Evolutionary conservation across 2,113 vertebrate species (phyloP), one percentile per base, ranked within the genome.

Genomic region (Brachypteracias leptosomus): DNA sequence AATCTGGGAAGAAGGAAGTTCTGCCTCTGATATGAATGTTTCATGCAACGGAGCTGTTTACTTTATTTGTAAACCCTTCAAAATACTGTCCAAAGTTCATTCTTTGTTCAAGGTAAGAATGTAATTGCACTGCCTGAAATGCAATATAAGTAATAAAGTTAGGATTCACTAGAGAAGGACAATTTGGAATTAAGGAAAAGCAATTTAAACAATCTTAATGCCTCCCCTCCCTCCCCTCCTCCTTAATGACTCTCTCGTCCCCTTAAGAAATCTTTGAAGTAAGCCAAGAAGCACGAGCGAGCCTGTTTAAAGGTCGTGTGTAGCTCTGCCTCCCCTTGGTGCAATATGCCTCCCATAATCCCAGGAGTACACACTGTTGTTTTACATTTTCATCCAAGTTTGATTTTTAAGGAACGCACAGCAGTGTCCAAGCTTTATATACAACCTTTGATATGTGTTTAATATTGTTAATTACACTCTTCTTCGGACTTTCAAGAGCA

Each of bases 81-180:
- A 80, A 96, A 95, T 58, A 19, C 54, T 33, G 76, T 89, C 81
- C 81, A 94, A 90, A 92, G 86, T 87, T 73, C 85, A 85, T 75
- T 89, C 91, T 95, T 96, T 90, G 88, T 80, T 84, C 91, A 89
- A 95, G 95, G 95, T 90, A 92, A 54, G 95, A 94, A 96, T 65
- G 78, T 61, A 85, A 95, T n/a, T 83, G 62, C 63, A 2, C 74
- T 49, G 78, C 55, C 89, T 6, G 68, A 94, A 94, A 97, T 28
- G 55, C 63, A 42, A 65, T 59, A 26, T 33, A 66, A 89, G 85
- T 66, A 77, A 67, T 59, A 73, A 86, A 52, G 65, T 81, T 13
- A 71, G 92, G 93, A 96, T 95, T 59, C 95, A 59, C 83, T 66
- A 51, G 83, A 91, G 95, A 88, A 94, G 91, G 90, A 92, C 73